Evolutionary conservation across 1,140 invertebrate species (phyloP).

Genomic region (Temnothorax curvispinosus): DNA sequence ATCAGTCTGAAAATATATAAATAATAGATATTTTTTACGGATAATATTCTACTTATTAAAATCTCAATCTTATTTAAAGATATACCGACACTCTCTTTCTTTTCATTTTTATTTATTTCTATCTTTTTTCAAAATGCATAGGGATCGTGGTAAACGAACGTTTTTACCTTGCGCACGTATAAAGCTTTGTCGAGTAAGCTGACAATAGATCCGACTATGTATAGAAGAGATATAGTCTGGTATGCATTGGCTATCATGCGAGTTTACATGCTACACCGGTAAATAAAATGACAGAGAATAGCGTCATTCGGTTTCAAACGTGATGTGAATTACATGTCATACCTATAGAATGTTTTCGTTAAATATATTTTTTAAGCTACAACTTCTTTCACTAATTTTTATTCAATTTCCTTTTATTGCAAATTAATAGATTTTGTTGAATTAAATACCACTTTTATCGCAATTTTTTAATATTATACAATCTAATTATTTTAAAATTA

Average conservation of each 20-base stretch:
- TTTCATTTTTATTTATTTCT: background rate
- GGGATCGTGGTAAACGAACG: background rate
- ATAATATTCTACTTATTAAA: background rate
- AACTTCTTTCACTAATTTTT: background rate
- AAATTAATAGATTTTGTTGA: background rate
- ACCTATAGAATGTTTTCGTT: background rate
- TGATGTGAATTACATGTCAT: background rate
- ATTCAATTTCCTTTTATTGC: background rate
- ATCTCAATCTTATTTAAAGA: background rate
- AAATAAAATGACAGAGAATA: conserved; percentile 37
- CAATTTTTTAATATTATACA: background rate
- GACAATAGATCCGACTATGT: background rate
- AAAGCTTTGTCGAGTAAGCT: conserved; percentile 32
- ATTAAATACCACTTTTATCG: background rate
- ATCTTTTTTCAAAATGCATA: background rate
- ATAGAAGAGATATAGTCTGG: background rate
- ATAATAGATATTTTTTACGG: background rate
- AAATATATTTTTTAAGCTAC: background rate
- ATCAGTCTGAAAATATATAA: background rate
- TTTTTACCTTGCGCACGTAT: background rate
- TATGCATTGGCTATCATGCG: background rate
- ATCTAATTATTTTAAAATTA: background rate
- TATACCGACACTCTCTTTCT: background rate
- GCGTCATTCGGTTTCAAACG: background rate
- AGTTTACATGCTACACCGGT: background rate